Evolutionary conservation across 2,797 vertebrate genomes (phyloP), one percentile per base, ranked within the genome.

Genomic region (Melanotaenia maccullochi): DNA sequence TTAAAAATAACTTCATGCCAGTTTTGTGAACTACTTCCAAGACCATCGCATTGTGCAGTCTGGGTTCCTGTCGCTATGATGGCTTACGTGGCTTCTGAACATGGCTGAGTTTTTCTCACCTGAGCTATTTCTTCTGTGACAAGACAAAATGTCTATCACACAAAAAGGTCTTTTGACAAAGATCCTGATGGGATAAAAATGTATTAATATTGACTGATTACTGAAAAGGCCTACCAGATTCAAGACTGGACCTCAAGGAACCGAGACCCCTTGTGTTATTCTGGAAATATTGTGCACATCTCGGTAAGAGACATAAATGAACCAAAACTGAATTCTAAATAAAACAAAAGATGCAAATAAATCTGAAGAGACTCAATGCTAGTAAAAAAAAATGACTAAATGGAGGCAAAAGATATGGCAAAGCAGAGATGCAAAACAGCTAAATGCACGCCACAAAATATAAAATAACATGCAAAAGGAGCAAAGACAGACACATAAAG

Each of bases 61-160:
- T 20, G 28, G 18, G 1, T 32, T 36, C 24, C 36, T 11, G 12
- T 40, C 11, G 28, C 3, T 33, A 16, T 35, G 22, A 35, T 16
- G 5, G 5, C 20, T 61, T 28, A 33, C 9, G 7, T 6, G 25
- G 20, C 9, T 7, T n/a, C 20, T 25, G 16, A 3, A 52, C 57
- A 9, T 2, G 11, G 13, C 6, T 55, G 25, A 40, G 2, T 57
- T 49, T 42, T 24, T 9, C 59, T 72, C 28, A 30, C 9, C 11
- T 7, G 4, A 42, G n/a, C 14, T 44, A 47, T 42, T 52, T 1
- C 30, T 44, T 28, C 35, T 49, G 54, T 49, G n/a, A 63, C 16
- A 33, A 62, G 47, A 56, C 22, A 28, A 66, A 65, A 60, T 60
- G 38, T 61, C 64, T 32, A 52, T 49, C 24, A 28, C 14, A 32